Conservation (phyloP, 2,888 invertebrate genomes). For the Meliscaeva auricollis region DNA sequence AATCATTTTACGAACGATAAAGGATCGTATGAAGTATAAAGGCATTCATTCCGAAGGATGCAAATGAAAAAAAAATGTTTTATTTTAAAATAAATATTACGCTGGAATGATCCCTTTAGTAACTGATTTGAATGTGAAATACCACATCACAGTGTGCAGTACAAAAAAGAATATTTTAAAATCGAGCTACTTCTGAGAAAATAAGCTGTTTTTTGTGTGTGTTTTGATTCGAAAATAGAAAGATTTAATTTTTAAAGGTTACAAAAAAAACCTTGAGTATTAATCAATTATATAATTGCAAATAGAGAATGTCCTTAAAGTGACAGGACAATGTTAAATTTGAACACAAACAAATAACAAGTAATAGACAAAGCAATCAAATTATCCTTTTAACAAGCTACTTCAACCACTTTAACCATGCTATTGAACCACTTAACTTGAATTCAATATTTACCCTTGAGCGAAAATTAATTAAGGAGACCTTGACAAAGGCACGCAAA, state of each 20-base stretch:
- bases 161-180: not conserved
- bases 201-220: too few relatives aligned
- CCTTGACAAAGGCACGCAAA: not conserved
- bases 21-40: not conserved
- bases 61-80: not conserved
- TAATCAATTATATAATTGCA: too few relatives aligned
- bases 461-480: not conserved
- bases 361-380: not conserved
- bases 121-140: not conserved
- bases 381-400: slow-evolving; percentile 8
- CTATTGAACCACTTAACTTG: not conserved
- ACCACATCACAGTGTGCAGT: slow-evolving; percentile 1
- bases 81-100: slow-evolving; percentile 28
- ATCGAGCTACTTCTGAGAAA: too few relatives aligned
- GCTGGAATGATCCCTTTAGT: not conserved
- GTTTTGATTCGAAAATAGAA: too few relatives aligned
- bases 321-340: too few relatives aligned
- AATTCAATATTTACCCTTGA: slow-evolving; percentile 6
- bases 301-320: not conserved
- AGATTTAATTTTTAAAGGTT: too few relatives aligned
- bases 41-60: not conserved
- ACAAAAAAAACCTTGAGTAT: too few relatives aligned
- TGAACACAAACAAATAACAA: not conserved
- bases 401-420: not conserved
- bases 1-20: slow-evolving; percentile 7